These are phyloP conservation scores for Anolis apletophallus DNA, from an alignment of 2,797 vertebrate genomes.

Conservation along the genomic window DNA sequence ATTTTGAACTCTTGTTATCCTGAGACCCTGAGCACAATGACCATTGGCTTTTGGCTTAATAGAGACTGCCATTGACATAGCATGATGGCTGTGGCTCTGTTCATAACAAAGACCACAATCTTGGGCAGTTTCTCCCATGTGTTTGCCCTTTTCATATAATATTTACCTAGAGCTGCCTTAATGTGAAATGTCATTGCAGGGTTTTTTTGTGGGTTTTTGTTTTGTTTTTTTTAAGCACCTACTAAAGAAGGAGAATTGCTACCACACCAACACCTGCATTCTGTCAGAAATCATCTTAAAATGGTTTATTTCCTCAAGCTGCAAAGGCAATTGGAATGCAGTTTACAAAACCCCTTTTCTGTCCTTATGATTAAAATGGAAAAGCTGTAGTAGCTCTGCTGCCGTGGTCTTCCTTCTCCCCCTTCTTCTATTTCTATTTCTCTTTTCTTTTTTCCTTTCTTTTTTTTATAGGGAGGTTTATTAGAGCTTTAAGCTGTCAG, in stretches of 20 bases:
- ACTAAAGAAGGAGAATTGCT: slow-evolving; percentile 71
- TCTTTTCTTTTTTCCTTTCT: not conserved
- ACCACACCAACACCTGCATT: slow-evolving; percentile 69
- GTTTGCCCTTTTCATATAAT: slow-evolving; percentile 73
- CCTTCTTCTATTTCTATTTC: slow-evolving; percentile 18
- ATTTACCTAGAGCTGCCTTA: slow-evolving; percentile 75
- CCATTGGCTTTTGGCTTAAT: slow-evolving; percentile 44
- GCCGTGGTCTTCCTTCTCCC: slow-evolving; percentile 18
- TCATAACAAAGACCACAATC: slow-evolving; percentile 49
- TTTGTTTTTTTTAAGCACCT: slow-evolving; percentile 63
- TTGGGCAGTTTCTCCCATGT: slow-evolving; percentile 61
- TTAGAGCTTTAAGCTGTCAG: slow-evolving; percentile 84
- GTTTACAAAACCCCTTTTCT: slow-evolving; percentile 70
- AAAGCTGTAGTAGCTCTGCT: slow-evolving; percentile 71
- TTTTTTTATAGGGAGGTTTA: slow-evolving; percentile 73
- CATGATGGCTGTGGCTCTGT: slow-evolving; percentile 54
- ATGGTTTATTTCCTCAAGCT: slow-evolving; percentile 72
- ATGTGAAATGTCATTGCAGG: slow-evolving; percentile 74
- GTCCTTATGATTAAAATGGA: slow-evolving; percentile 66
- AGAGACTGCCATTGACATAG: slow-evolving; percentile 24
- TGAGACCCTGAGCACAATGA: not conserved
- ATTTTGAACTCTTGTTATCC: slow-evolving; percentile 5
- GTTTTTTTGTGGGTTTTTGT: too few species aligned
- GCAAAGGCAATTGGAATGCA: slow-evolving; percentile 73
- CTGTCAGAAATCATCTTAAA: slow-evolving; percentile 77